phyloP scores from a whole-genome alignment of 2,888 invertebrate genomes.

The Pammene fasciana region DNA sequence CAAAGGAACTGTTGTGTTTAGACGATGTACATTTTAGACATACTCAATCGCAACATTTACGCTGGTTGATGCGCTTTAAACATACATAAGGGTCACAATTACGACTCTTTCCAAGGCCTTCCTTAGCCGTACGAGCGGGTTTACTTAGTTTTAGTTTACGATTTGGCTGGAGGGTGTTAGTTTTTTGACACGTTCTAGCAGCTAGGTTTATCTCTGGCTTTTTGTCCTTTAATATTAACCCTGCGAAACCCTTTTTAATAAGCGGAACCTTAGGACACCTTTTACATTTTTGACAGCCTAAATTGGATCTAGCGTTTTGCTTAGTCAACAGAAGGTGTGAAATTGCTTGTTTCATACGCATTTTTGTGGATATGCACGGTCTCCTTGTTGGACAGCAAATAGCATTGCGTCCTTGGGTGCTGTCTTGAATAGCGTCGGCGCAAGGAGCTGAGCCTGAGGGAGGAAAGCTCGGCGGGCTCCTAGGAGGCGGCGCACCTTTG shows the following conservation, averaged over 20 bases:
- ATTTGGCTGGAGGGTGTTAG: constrained; percentile 9
- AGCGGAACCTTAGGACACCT: constrained; percentile 10
- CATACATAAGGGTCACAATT: constrained; percentile 29
- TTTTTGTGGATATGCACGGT: background rate
- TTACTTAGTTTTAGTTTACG: background rate
- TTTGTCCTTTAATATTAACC: background rate
- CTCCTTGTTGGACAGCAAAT: background rate
- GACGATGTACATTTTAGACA: too few species aligned
- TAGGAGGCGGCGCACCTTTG: constrained; percentile 9
- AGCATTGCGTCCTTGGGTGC: background rate
- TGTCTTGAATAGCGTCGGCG: background rate
- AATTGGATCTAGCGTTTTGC: background rate
- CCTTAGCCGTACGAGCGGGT: background rate
- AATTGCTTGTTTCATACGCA: background rate
- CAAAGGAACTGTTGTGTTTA: too few species aligned
- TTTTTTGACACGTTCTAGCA: constrained; percentile 15
- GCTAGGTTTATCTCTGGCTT: background rate
- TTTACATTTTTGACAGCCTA: constrained; percentile 13
- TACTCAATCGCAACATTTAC: constrained; percentile 11
- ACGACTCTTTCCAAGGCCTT: background rate
- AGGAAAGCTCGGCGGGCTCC: background rate
- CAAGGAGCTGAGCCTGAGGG: background rate
- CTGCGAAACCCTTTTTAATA: constrained; percentile 4
- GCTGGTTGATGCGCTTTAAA: constrained; percentile 9
- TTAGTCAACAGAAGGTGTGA: background rate